Conservation (phyloP, 2,113 vertebrate genomes). For the Myiagra hebetior region DNA sequence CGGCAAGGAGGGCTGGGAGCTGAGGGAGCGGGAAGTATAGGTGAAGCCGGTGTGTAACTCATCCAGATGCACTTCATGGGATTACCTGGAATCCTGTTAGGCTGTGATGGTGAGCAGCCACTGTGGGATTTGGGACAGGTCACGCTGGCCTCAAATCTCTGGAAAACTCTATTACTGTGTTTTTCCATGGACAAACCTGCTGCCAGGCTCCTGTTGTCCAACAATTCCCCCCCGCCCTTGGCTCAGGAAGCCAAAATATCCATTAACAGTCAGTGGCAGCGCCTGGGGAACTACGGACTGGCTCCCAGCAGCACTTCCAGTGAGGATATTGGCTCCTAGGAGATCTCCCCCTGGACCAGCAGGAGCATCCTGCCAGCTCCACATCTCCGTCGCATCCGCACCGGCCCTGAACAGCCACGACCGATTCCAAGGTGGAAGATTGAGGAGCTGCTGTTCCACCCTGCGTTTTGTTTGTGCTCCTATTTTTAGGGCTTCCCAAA, state of each 20-base stretch:
- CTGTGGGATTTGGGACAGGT: background rate
- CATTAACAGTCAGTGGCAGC: background rate
- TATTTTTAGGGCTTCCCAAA: slow-evolving; percentile 43
- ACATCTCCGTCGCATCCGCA: background rate
- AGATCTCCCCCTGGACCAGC: background rate
- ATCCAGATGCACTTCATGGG: background rate
- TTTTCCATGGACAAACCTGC: background rate
- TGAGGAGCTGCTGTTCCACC: background rate
- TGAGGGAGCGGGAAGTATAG: background rate
- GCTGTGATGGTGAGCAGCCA: background rate
- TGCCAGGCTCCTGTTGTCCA: background rate
- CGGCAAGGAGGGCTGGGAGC: background rate
- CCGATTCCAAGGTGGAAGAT: background rate
- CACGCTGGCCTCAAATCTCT: background rate
- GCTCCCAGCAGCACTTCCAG: background rate
- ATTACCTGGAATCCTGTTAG: slow-evolving; percentile 33
- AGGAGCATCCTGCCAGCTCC: background rate
- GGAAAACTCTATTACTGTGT: background rate
- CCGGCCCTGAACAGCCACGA: background rate
- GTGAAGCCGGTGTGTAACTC: background rate
- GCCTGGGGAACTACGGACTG: background rate
- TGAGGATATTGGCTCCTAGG: background rate
- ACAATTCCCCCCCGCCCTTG: background rate
- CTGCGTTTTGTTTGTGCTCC: background rate
- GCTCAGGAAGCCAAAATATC: background rate